Evolutionary conservation across 2,888 invertebrate species (phyloP).

Genomic region (Dryobota labecula): DNA sequence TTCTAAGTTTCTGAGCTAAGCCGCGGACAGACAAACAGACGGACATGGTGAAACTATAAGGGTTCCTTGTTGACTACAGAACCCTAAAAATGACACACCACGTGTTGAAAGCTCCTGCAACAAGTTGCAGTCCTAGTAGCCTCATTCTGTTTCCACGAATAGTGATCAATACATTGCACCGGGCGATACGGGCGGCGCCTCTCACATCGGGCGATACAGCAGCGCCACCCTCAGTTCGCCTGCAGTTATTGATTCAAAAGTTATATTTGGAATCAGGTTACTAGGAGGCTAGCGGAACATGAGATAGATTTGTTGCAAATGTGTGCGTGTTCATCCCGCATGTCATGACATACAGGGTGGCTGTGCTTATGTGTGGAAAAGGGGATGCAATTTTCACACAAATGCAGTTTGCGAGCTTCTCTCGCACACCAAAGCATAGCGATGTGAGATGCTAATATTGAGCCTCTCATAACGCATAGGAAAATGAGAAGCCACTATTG

Average conservation of each 20-base stretch:
- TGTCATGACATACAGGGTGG: neutral
- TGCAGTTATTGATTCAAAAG: conserved; percentile 41
- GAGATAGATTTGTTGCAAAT: neutral
- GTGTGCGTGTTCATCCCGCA: neutral
- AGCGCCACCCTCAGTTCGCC: conserved; percentile 30
- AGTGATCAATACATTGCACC: conserved; percentile 46
- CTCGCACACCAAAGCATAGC: neutral
- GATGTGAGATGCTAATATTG: neutral
- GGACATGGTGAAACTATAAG: no score
- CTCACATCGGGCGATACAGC: neutral
- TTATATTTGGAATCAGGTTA: neutral
- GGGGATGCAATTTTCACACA: conserved; percentile 16
- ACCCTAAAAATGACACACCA: neutral
- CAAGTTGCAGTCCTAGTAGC: conserved; percentile 27
- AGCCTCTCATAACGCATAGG: no score
- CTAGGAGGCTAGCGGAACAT: conserved; percentile 30
- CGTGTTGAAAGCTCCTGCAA: neutral
- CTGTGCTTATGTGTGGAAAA: neutral
- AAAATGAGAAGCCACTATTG: neutral
- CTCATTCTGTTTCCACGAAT: neutral
- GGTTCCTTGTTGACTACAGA: no score
- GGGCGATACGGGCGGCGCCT: neutral
- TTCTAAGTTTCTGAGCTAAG: no score
- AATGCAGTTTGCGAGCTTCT: neutral
- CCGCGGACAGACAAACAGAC: no score